Evolutionary conservation across 2,797 vertebrate genomes (phyloP).

Genomic region (Macropodus opercularis): DNA sequence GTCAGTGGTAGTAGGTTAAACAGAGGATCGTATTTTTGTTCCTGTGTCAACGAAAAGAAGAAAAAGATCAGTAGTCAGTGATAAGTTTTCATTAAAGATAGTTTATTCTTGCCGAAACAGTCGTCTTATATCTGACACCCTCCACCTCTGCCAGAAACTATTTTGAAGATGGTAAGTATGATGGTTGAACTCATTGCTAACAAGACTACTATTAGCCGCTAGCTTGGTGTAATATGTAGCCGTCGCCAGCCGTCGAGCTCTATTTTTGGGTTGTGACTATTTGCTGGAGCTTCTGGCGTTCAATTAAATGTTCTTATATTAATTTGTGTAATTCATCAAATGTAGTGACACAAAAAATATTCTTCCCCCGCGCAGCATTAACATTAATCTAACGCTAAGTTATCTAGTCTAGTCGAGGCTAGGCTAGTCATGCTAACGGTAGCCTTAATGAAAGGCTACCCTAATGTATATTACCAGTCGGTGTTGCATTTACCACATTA

Average conservation of each 20-base stretch:
- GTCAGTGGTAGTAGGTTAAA: constrained; percentile 63
- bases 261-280: constrained; percentile 29
- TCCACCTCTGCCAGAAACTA: constrained; percentile 34
- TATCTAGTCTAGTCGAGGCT: constrained; percentile 29
- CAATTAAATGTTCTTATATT: not conserved
- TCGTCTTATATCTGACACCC: constrained; percentile 23
- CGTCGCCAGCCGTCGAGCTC: constrained; percentile 43
- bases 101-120: constrained; percentile 14
- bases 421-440: constrained; percentile 56
- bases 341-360: not conserved
- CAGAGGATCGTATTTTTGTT: constrained; percentile 83
- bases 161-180: constrained; percentile 79
- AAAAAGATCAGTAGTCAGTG: constrained; percentile 57
- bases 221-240: constrained; percentile 66
- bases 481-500: not conserved
- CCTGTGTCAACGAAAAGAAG: constrained; percentile 83
- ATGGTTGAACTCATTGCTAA: constrained; percentile 47
- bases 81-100: constrained; percentile 45
- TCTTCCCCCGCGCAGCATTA: not conserved
- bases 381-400: not conserved
- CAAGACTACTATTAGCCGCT: constrained; percentile 46
- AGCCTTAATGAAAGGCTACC: constrained; percentile 19
- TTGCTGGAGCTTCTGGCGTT: constrained; percentile 2
- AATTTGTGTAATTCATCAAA: not conserved
- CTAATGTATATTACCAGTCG: constrained; percentile 5